Evolutionary conservation across 2,113 vertebrate genomes (phyloP), one percentile per base, ranked within the genome.

Genomic region (Myotis lucifugus): DNA sequence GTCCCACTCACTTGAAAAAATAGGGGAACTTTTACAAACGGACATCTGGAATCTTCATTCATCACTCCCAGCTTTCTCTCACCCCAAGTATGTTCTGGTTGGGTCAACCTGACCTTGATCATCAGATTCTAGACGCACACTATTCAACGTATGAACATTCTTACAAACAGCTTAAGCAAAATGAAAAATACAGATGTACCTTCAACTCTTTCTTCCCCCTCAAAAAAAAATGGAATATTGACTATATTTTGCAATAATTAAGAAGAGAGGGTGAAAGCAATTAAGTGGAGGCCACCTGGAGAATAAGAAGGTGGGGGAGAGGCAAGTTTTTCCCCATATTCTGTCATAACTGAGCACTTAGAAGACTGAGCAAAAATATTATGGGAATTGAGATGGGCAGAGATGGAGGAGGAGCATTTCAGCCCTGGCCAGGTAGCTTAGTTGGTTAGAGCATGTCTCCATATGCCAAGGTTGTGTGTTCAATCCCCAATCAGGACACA

Each of bases 201-300:
- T 84, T 91, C n/a, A 79, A 88, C 8, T 87, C 34, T 67, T 50
- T 10, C 8, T n/a, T 34, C 37, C 37, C 32, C 19, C 13, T 11
- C 27, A 66, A 19, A 25, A 59, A 10, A 23, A 12, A 56, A 9
- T 48, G 61, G 42, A 42, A 48, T 61, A 61, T 40, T 37, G 17
- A 50, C 50, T 64, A 34, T 61, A 77, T 72, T 90, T 81, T 83
- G 21, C 37, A 76, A 61, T 76, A 34, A 74, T 46, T 81, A n/a
- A n/a, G n/a, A n/a, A n/a, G n/a, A 76, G 37, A 89, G 21, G 2
- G 37, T 46, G 23, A 91, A 61, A 85, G 56, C 54, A 91, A 96
- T 59, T 50, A 74, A 91, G n/a, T 42, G 17, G 54, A 85, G 59
- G 25, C 17, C 85, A 74, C 14, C n/a, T 79, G 12, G 21, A 32